These are phyloP conservation scores for Atractosteus spatula DNA, from an alignment of 2,113 vertebrate genomes.

Conservation along the genomic window DNA sequence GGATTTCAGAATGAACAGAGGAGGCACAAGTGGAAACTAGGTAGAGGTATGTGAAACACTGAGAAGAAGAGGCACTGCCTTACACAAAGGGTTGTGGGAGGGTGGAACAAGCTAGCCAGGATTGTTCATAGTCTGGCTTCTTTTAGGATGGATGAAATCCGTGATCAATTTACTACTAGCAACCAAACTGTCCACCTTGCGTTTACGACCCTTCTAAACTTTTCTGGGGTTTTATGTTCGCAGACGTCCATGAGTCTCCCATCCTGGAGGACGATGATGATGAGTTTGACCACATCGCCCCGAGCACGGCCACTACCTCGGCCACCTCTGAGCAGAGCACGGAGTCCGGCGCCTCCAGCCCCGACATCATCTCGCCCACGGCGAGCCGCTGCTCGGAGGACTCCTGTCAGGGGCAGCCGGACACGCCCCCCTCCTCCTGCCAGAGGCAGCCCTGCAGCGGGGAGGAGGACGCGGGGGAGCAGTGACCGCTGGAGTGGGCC, in stretches of 20 bases:
- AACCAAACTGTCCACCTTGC: too few relatives aligned
- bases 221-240: neutral
- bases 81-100: too few relatives aligned
- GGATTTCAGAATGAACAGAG: too few relatives aligned
- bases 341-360: constrained; percentile 89
- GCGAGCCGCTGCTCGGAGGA: constrained; percentile 90
- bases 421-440: constrained; percentile 71
- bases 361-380: constrained; percentile 81
- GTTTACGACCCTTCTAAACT: too few relatives aligned
- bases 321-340: constrained; percentile 91
- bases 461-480: constrained; percentile 55
- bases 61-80: too few relatives aligned
- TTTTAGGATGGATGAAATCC: too few relatives aligned
- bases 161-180: too few relatives aligned
- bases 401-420: constrained; percentile 71
- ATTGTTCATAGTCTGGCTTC: too few relatives aligned
- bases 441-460: constrained; percentile 54
- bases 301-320: constrained; percentile 73
- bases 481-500: constrained; percentile 33
- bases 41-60: too few relatives aligned
- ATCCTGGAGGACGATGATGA: constrained; percentile 83
- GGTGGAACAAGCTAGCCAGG: too few relatives aligned
- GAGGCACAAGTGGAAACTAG: too few relatives aligned
- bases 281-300: constrained; percentile 78
- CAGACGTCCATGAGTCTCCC: constrained; percentile 81